Evolutionary conservation across 1,140 invertebrate species (phyloP), one percentile per base, ranked within the genome.

Genomic region (Papilio helenus): DNA sequence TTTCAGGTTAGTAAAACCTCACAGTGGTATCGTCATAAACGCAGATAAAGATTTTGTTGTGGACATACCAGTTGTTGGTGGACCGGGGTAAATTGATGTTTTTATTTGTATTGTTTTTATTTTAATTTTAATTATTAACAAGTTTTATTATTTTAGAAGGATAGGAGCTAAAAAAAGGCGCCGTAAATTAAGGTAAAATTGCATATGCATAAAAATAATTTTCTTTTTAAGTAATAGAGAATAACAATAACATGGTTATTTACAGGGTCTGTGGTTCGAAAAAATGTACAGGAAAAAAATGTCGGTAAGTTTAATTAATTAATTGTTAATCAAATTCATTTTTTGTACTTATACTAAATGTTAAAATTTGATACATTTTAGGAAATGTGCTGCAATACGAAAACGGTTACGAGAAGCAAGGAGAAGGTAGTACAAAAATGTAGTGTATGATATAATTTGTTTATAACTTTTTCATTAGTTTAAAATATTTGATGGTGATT

Each of bases 1-100:
- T 93, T 92, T 81, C 85, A 94, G 92, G 8, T 84, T 94, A 46
- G 90, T 86, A 76, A 89, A 89, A 78, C 90, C 93, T 18, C 93
- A 94, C 80, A 94, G 93, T 65, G 93, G 93, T 16, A 89, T 94
- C 39, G 82, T 93, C 23, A 87, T 93, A 4, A 94, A 94, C 73
- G 86, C 82, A 74, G 90, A 93, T 55, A 87, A 87, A 65, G 82
- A 86, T 16, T 93, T 84, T 73, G 89, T 87, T 7, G 90, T 92
- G 9, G 90, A 93, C 44, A 87, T 89, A 9, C 85, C 89, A 18
- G 79, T 83, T 51, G 79, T 89, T 46, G 87, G 88, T n/a, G 92
- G 88, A 29, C 85, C 86, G 7, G 88, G 84, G 78, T 86, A 80
- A 55, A 78, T 84, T 61, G n/a, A 65, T 65, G 34, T 14, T 77